Conservation (phyloP, 35 echinoderm and acorn worm species). For the Hemicentrotus pulcherrimus region DNA sequence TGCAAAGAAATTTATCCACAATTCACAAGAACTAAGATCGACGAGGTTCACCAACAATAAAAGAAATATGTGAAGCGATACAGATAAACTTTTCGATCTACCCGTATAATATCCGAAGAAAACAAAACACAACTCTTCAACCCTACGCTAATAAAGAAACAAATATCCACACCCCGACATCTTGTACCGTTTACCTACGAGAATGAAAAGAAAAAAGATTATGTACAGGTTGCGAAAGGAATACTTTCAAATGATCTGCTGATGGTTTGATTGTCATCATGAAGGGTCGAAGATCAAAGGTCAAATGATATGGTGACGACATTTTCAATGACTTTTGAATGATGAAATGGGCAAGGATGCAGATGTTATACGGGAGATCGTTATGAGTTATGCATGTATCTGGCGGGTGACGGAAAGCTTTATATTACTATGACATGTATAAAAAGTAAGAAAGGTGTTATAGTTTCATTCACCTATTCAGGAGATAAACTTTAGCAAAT, state of each 20-base stretch:
- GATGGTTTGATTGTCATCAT: not conserved
- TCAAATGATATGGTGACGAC: not conserved
- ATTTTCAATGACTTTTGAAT: not conserved
- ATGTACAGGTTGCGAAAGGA: conserved; percentile 33
- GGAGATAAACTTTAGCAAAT: not conserved
- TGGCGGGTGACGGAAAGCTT: not conserved
- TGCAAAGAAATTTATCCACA: conserved; percentile 21
- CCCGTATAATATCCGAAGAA: conserved; percentile 43
- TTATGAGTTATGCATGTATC: not conserved
- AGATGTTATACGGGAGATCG: not conserved
- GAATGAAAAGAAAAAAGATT: not conserved
- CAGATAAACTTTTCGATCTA: conserved; percentile 45
- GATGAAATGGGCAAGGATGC: not conserved
- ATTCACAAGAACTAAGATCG: not conserved
- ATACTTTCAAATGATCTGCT: not conserved
- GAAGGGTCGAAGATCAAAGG: not conserved
- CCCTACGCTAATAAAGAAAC: not conserved
- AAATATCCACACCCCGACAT: not conserved
- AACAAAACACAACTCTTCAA: conserved; percentile 26
- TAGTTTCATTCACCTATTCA: not conserved
- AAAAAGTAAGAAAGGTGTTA: not conserved
- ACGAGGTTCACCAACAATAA: not conserved
- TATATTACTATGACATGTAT: not conserved
- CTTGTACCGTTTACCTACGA: not conserved
- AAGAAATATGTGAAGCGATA: not conserved